Percentiles rank a stretch among this genome's conserved stretches.
Evolutionary conservation across 1,140 invertebrate genomes (phyloP).

Genomic region (Meloidogyne floridensis): DNA sequence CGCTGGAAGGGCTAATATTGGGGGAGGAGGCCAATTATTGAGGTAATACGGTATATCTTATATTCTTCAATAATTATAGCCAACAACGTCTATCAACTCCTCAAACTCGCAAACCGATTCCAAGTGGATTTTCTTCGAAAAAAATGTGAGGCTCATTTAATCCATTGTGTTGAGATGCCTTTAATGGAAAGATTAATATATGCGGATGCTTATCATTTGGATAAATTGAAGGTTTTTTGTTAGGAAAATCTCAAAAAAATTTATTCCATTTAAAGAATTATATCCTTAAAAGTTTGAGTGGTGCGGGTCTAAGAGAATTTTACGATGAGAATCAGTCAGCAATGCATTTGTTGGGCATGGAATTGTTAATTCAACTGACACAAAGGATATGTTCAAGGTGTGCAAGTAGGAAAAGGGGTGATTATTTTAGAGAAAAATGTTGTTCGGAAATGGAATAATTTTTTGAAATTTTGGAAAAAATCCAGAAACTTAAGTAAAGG

Average conservation of each 20-base stretch:
- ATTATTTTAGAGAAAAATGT: not conserved
- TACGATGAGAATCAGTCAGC: conserved; percentile 30
- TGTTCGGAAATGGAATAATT: not conserved
- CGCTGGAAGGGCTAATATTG: too few species aligned
- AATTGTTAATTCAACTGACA: conserved; percentile 29
- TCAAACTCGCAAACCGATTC: conserved; percentile 29
- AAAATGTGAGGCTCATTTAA: conserved; percentile 19
- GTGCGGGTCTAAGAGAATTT: conserved; percentile 23
- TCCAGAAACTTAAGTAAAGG: too few species aligned
- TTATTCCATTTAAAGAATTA: conserved; percentile 11
- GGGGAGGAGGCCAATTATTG: too few species aligned
- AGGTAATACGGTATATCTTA: too few species aligned
- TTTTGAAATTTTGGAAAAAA: not conserved
- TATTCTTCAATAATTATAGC: not conserved
- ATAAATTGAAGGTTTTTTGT: conserved; percentile 14
- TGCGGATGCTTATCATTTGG: conserved; percentile 20
- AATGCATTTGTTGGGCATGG: conserved; percentile 24
- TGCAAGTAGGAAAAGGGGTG: not conserved
- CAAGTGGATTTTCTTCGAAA: conserved; percentile 27
- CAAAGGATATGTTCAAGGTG: conserved; percentile 26
- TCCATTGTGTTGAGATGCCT: conserved; percentile 23
- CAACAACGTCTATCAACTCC: conserved; percentile 7
- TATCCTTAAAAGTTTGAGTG: conserved; percentile 27
- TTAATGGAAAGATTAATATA: conserved; percentile 29
- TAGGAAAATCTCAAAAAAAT: not conserved